These are phyloP conservation scores for Stratiomys singularior DNA, from an alignment of 2,888 invertebrate genomes.

Conservation along the genomic window DNA sequence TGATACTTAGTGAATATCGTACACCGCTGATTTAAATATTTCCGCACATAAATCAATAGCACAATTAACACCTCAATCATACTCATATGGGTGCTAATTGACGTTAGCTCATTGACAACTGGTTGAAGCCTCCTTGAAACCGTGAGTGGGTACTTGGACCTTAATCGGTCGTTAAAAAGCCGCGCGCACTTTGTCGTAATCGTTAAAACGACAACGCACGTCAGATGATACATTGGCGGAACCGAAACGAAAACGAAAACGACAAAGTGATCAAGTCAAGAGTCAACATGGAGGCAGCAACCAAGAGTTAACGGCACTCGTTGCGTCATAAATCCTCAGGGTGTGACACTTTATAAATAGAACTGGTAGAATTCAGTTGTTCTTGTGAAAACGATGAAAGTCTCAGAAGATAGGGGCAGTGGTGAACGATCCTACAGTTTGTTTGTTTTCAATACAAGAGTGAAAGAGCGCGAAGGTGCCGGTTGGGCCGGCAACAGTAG, in stretches of 20 bases:
- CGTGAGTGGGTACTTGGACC: conserved; percentile 16
- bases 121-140: conserved; percentile 19
- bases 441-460: conserved; percentile 8
- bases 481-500: background rate
- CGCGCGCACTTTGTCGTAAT: background rate
- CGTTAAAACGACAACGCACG: background rate
- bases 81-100: conserved; percentile 35
- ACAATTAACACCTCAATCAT: conserved; percentile 38
- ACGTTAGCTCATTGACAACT: conserved; percentile 24
- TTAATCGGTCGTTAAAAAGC: conserved; percentile 29
- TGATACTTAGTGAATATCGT: background rate
- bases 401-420: conserved; percentile 12
- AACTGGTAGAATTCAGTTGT: conserved; percentile 50
- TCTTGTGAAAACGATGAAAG: conserved; percentile 13
- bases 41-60: conserved; percentile 28
- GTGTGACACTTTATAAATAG: conserved; percentile 53
- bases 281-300: conserved; percentile 2
- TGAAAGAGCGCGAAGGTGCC: background rate
- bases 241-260: background rate
- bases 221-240: background rate
- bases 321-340: conserved; percentile 52
- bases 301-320: conserved; percentile 48
- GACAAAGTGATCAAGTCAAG: conserved; percentile 31
- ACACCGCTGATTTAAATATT: background rate
- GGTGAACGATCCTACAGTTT: background rate